Conservation (phyloP, 2,113 vertebrate genomes). For the Noctilio leporinus region DNA sequence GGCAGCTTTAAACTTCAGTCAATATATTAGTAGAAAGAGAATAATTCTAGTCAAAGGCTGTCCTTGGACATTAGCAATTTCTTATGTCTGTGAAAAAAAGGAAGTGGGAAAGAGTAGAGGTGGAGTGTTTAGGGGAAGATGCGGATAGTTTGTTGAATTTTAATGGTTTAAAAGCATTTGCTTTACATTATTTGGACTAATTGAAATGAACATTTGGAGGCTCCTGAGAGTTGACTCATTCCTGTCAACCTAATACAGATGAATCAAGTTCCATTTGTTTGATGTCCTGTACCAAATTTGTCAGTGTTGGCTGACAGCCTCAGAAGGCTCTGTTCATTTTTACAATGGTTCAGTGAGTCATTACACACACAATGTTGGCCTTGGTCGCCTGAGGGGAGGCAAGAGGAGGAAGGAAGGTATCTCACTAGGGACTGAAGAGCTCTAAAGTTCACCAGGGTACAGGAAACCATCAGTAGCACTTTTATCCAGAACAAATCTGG, state of each 20-base stretch:
- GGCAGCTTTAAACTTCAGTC: background rate
- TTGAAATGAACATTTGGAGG: conserved; percentile 38
- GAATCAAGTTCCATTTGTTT: conserved; percentile 27
- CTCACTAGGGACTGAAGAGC: background rate
- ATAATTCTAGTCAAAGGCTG: background rate
- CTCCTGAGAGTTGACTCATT: conserved; percentile 50
- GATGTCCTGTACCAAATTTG: conserved; percentile 29
- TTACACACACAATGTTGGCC: background rate
- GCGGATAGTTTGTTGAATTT: conserved; percentile 43
- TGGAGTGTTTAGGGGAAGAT: conserved; percentile 29
- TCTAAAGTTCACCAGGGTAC: background rate
- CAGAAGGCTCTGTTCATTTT: conserved; percentile 35
- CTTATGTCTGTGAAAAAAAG: background rate
- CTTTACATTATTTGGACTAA: conserved; percentile 60
- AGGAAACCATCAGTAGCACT: background rate
- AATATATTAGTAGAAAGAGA: background rate
- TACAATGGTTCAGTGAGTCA: conserved; percentile 39
- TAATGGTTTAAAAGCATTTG: conserved; percentile 50
- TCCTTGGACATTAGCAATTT: background rate
- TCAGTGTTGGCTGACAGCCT: conserved; percentile 46
- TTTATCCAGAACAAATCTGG: background rate
- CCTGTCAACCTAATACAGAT: background rate
- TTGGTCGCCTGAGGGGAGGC: background rate
- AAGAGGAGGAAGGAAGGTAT: background rate
- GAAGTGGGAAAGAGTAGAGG: background rate